These are phyloP conservation scores for Crambe crambe DNA, from an alignment of 37 sponge, comb jelly and placozoan species.

Conservation along the genomic window DNA sequence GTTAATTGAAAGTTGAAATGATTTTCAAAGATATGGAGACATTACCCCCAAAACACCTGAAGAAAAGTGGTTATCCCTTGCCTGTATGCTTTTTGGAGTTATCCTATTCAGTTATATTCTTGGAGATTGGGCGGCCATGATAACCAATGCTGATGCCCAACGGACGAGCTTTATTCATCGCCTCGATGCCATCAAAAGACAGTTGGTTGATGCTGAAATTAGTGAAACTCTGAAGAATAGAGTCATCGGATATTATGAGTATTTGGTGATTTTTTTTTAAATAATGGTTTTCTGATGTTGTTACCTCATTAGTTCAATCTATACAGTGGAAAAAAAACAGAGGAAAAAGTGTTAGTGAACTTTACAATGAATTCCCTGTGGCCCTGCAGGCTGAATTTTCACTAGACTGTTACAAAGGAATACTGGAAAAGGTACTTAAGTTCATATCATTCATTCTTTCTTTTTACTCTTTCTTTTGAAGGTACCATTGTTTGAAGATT, in stretches of 20 bases:
- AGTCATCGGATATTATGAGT: conserved; percentile 63
- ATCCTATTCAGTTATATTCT: conserved; percentile 72
- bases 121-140: conserved; percentile 63
- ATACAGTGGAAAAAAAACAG: conserved; percentile 59
- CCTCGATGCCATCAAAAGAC: conserved; percentile 41
- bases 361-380: conserved; percentile 52
- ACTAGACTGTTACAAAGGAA: conserved; percentile 41
- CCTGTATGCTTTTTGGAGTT: conserved; percentile 65
- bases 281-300: background rate
- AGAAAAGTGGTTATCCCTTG: conserved; percentile 71
- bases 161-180: conserved; percentile 56
- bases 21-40: conserved; percentile 68
- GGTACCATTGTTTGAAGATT: conserved; percentile 24
- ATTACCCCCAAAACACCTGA: conserved; percentile 42
- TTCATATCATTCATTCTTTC: background rate
- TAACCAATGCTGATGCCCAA: conserved; percentile 65
- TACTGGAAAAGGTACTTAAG: conserved; percentile 38
- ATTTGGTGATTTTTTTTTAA: conserved; percentile 33
- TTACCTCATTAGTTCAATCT: background rate
- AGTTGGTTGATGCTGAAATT: conserved; percentile 41
- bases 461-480: conserved; percentile 41
- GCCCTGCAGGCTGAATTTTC: conserved; percentile 61
- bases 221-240: conserved; percentile 39
- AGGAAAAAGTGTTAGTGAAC: conserved; percentile 24
- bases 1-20: background rate